A percentile compares a stretch with the other conserved stretches of the same genome.
Conservation (phyloP, 2,797 vertebrate genomes). For the Octomys mimax region DNA sequence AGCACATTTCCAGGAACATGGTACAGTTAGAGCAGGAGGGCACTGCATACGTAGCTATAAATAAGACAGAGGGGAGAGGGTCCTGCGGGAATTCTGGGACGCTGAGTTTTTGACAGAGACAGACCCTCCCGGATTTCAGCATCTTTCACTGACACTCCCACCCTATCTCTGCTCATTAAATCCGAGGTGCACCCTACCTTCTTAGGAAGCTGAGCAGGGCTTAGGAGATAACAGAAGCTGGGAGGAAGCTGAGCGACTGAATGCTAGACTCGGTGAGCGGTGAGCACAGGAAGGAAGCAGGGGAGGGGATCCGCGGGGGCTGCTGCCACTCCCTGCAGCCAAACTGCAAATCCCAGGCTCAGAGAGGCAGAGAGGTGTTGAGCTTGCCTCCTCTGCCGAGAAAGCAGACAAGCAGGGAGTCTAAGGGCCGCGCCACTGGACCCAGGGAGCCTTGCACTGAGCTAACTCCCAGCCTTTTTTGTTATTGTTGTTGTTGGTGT, state of each 20-base stretch:
- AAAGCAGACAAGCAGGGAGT: rapidly evolving
- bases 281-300: background rate
- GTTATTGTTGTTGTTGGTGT: background rate
- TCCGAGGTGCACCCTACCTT: background rate
- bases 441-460: background rate
- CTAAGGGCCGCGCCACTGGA: background rate
- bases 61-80: background rate
- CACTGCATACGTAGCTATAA: background rate
- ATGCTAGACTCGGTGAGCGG: background rate
- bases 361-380: background rate
- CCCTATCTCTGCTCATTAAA: background rate
- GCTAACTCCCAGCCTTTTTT: background rate
- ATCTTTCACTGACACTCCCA: background rate
- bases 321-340: background rate
- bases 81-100: background rate
- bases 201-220: background rate
- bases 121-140: background rate
- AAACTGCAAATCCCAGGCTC: background rate
- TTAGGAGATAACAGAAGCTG: background rate
- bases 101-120: background rate
- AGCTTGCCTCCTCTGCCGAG: background rate
- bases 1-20: background rate
- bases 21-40: background rate
- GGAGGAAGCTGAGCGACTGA: background rate
- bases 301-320: rapidly evolving